Conservation (phyloP, 1,140 invertebrate genomes). For the Bombus ignitus region DNA sequence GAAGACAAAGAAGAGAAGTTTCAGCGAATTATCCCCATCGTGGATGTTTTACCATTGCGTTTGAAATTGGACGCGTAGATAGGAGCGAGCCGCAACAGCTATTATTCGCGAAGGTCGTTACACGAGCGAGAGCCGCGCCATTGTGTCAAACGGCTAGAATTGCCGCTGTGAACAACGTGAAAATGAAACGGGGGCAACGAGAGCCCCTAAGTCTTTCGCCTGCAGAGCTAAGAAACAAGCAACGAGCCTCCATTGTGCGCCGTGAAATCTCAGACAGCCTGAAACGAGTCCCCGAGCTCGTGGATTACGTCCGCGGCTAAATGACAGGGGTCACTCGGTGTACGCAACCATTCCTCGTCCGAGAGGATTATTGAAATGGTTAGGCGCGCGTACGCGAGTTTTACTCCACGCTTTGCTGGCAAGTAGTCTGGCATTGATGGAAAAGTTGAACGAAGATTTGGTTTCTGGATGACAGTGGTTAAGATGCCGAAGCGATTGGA, state of each 20-base stretch:
- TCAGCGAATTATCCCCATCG: conserved; percentile 13
- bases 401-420: neutral
- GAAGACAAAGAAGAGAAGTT: neutral
- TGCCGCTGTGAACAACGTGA: conserved; percentile 49
- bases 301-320: conserved; percentile 28
- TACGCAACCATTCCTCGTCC: neutral
- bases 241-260: conserved; percentile 45
- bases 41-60: conserved; percentile 4
- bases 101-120: conserved; percentile 65
- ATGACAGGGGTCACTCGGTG: conserved; percentile 4
- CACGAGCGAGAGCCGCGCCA: conserved; percentile 40
- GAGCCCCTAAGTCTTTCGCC: conserved; percentile 1
- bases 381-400: neutral
- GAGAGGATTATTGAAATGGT: neutral
- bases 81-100: neutral
- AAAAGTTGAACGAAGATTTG: neutral
- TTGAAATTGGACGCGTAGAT: conserved; percentile 6
- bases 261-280: conserved; percentile 41
- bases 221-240: conserved; percentile 23
- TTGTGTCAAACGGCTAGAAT: conserved; percentile 63
- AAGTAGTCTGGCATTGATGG: no score
- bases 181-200: conserved; percentile 65
- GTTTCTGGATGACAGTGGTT: neutral
- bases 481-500: no score
- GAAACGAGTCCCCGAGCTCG: conserved; percentile 7